Percentiles rank a stretch among this genome's conserved stretches.
These are phyloP conservation scores for Clanis bilineata DNA, from an alignment of 2,888 invertebrate species.

Conservation along the genomic window DNA sequence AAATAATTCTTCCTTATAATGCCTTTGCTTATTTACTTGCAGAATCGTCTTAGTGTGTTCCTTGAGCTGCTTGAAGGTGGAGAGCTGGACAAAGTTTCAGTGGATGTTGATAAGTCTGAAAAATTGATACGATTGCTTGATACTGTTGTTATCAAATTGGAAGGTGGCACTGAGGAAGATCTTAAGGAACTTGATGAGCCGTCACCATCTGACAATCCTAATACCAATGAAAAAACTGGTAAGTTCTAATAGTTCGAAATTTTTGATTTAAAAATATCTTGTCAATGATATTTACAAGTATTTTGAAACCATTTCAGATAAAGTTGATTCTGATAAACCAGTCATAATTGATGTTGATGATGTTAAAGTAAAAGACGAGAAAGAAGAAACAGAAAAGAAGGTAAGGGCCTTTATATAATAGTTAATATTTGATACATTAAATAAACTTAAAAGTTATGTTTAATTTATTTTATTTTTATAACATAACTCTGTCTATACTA, in stretches of 20 bases:
- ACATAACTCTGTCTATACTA: no score
- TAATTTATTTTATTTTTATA: no score
- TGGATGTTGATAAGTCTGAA: conserved; percentile 93
- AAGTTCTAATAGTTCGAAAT: conserved; percentile 18
- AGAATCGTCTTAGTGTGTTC: conserved; percentile 95
- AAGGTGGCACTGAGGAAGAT: conserved; percentile 96
- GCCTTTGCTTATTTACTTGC: conserved; percentile 22
- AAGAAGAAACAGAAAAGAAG: conserved; percentile 55
- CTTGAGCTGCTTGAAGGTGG: conserved; percentile 89
- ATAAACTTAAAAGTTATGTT: no score
- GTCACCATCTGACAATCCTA: conserved; percentile 44
- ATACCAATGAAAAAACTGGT: conserved; percentile 60
- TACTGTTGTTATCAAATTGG: conserved; percentile 97
- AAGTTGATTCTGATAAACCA: conserved; percentile 63
- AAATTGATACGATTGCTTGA: conserved; percentile 94
- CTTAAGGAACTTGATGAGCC: conserved; percentile 91
- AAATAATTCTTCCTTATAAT: no score
- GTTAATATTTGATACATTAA: background rate
- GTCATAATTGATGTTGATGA: conserved; percentile 72
- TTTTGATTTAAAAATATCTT: no score
- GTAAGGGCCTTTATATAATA: conserved; percentile 45
- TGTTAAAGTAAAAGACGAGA: conserved; percentile 72
- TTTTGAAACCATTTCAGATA: conserved; percentile 44
- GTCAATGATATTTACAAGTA: background rate
- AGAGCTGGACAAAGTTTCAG: conserved; percentile 88